Percentiles rank a stretch among this genome's conserved stretches.
phyloP scores from a whole-genome alignment of 1,140 invertebrate species.

The Prorops nasuta region DNA sequence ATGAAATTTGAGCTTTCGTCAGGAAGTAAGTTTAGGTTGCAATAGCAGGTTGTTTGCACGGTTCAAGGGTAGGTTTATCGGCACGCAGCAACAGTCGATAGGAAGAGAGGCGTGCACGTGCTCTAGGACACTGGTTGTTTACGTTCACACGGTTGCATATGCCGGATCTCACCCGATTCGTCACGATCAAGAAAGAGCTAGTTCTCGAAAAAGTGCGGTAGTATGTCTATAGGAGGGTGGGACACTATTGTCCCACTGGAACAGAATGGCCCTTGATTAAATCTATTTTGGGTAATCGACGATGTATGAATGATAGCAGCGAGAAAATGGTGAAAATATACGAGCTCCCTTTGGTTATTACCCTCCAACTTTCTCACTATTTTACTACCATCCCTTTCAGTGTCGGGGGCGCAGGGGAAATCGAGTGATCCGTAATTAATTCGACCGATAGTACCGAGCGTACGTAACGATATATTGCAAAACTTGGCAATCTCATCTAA shows the following conservation, averaged over 20 bases:
- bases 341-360: constrained; percentile 14
- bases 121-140: constrained; percentile 27
- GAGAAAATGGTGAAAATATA: constrained; percentile 20
- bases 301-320: constrained; percentile 31
- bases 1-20: too few relatives aligned
- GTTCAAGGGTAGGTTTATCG: too few relatives aligned
- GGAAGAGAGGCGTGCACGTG: too few relatives aligned
- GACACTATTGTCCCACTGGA: too few relatives aligned
- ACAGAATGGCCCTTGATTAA: constrained; percentile 41
- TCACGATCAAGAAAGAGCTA: constrained; percentile 43
- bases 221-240: too few relatives aligned
- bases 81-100: background rate
- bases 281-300: constrained; percentile 44
- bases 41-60: too few relatives aligned
- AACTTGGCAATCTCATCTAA: too few relatives aligned
- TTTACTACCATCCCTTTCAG: constrained; percentile 3
- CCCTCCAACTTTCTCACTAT: constrained; percentile 11
- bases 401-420: constrained; percentile 3
- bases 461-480: too few relatives aligned
- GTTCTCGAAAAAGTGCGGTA: too few relatives aligned
- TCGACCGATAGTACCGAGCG: too few relatives aligned
- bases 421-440: constrained; percentile 8
- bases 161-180: constrained; percentile 46
- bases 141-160: constrained; percentile 42
- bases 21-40: too few relatives aligned